A percentile compares a stretch with the other conserved stretches of the same genome.
These are phyloP conservation scores for Aselliscus stoliczkanus DNA, from an alignment of 2,797 vertebrate genomes.

Conservation along the genomic window DNA sequence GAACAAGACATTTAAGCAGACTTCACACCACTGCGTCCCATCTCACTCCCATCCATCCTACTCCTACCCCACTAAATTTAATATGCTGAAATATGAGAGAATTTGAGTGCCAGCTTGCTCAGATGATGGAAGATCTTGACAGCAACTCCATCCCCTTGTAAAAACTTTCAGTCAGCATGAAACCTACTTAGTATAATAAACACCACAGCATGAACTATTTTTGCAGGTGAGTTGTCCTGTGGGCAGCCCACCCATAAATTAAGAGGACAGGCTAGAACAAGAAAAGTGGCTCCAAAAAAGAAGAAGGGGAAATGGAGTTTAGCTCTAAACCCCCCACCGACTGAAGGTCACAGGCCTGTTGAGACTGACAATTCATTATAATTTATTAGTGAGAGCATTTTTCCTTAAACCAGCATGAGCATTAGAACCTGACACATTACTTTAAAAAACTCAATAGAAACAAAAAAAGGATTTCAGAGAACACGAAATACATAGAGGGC, in stretches of 20 bases:
- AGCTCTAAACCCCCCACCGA: slow-evolving; percentile 82
- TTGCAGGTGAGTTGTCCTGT: slow-evolving; percentile 90
- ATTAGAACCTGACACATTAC: slow-evolving; percentile 73
- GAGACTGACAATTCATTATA: slow-evolving; percentile 83
- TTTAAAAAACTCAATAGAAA: slow-evolving; percentile 71
- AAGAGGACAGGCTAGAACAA: slow-evolving; percentile 80
- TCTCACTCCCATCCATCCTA: neutral
- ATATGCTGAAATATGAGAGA: slow-evolving; percentile 78
- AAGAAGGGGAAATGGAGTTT: slow-evolving; percentile 79
- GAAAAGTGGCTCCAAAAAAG: slow-evolving; percentile 75
- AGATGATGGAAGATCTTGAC: slow-evolving; percentile 82
- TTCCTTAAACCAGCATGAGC: slow-evolving; percentile 81
- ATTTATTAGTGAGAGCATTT: slow-evolving; percentile 83
- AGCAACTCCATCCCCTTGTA: slow-evolving; percentile 82
- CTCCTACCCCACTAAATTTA: slow-evolving; percentile 45
- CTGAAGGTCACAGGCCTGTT: slow-evolving; percentile 82
- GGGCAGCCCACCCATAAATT: slow-evolving; percentile 91
- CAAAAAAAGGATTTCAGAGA: slow-evolving; percentile 58
- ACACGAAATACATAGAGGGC: slow-evolving; percentile 11
- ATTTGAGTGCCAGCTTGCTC: slow-evolving; percentile 73
- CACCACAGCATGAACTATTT: slow-evolving; percentile 89
- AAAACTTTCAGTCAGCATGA: slow-evolving; percentile 83
- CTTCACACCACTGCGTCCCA: slow-evolving; percentile 46
- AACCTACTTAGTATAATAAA: slow-evolving; percentile 91
- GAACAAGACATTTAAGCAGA: slow-evolving; percentile 39